A percentile compares a stretch with the other conserved stretches of the same genome.
Conservation (phyloP, 2,797 vertebrate genomes). For the Morelia viridis region DNA sequence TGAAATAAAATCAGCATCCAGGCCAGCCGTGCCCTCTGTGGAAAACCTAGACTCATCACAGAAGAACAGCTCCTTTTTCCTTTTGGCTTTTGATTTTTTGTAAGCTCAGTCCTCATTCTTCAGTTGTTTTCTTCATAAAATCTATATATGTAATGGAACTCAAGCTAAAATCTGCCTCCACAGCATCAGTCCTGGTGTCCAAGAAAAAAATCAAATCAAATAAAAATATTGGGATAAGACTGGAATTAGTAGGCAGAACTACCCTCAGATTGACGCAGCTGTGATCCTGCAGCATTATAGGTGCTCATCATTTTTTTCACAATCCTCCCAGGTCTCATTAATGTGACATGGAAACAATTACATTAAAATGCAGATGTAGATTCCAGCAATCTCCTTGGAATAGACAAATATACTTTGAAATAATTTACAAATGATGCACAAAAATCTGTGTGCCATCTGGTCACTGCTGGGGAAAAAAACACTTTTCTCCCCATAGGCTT, state of each 20-base stretch:
- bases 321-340: slow-evolving; percentile 72
- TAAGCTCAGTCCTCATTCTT: background rate
- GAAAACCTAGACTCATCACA: background rate
- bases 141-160: slow-evolving; percentile 39
- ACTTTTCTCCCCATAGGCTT: slow-evolving; percentile 68
- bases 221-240: slow-evolving; percentile 9
- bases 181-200: background rate
- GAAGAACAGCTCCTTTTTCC: background rate
- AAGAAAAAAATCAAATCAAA: background rate
- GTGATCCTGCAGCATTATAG: slow-evolving; percentile 63
- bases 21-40: background rate
- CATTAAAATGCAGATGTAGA: slow-evolving; percentile 84
- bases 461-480: slow-evolving; percentile 71
- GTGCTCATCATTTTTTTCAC: slow-evolving; percentile 65
- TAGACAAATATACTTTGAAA: slow-evolving; percentile 89
- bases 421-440: slow-evolving; percentile 88
- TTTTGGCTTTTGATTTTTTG: background rate
- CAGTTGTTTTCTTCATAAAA: background rate
- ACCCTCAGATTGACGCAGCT: slow-evolving; percentile 52
- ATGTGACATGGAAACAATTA: slow-evolving; percentile 88
- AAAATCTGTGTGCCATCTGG: slow-evolving; percentile 86
- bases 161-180: background rate
- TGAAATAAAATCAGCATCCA: background rate
- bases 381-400: slow-evolving; percentile 89
- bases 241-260: slow-evolving; percentile 40